A percentile compares a stretch with the other conserved stretches of the same genome.
Evolutionary conservation across 2,888 invertebrate species (phyloP).

Genomic region (Zaprionus lineosus): DNA sequence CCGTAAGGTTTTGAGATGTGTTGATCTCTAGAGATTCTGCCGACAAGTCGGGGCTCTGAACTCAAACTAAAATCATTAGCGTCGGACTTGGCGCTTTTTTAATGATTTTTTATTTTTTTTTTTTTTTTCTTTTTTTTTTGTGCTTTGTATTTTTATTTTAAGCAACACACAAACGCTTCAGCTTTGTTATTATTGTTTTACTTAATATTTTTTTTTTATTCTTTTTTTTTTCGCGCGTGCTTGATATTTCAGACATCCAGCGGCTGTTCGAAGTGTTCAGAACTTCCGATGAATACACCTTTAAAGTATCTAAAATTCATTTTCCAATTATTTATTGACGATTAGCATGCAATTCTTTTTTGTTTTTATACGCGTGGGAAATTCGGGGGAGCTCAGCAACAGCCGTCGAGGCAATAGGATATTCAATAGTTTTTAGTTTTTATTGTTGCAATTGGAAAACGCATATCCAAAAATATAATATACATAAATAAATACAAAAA

Average conservation of each 20-base stretch:
- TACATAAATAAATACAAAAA: slow-evolving; percentile 7
- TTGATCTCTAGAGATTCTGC: slow-evolving; percentile 52
- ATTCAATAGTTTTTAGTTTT: slow-evolving; percentile 24
- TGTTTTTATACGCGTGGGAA: slow-evolving; percentile 53
- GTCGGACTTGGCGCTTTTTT: slow-evolving; percentile 67
- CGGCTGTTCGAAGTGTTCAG: slow-evolving; percentile 5
- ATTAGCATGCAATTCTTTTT: slow-evolving; percentile 59
- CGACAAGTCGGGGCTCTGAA: slow-evolving; percentile 65
- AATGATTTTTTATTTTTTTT: slow-evolving; percentile 49
- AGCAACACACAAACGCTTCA: too few relatives aligned
- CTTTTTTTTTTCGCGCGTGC: slow-evolving; percentile 39
- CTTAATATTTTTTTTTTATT: slow-evolving; percentile 18
- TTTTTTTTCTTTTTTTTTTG: slow-evolving; percentile 37
- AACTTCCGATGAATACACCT: slow-evolving; percentile 55
- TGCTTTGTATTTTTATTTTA: slow-evolving; percentile 31
- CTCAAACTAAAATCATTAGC: slow-evolving; percentile 73
- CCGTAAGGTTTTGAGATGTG: slow-evolving; percentile 3
- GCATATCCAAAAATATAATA: slow-evolving; percentile 12
- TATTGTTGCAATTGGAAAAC: slow-evolving; percentile 11
- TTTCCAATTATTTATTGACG: slow-evolving; percentile 64
- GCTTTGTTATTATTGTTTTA: slow-evolving; percentile 17
- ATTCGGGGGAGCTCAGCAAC: too few relatives aligned
- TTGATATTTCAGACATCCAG: slow-evolving; percentile 16
- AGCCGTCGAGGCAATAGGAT: slow-evolving; percentile 9
- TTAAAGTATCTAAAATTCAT: slow-evolving; percentile 57